phyloP scores from a whole-genome alignment of 2,797 vertebrate genomes.

The Microctenopoma stevenorrisi region DNA sequence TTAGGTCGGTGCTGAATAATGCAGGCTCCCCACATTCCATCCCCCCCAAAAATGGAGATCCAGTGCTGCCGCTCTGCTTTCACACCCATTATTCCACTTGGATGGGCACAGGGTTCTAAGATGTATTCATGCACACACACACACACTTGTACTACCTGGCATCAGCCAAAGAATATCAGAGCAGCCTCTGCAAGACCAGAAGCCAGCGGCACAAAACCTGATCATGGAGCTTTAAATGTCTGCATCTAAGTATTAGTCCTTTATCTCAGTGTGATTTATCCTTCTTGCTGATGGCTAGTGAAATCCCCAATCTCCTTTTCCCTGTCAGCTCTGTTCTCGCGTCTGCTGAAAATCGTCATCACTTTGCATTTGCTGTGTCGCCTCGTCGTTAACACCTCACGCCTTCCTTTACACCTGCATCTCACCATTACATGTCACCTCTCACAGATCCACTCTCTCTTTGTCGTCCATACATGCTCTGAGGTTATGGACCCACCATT shows the following conservation, averaged over 20 bases:
- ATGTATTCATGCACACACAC: conserved; percentile 34
- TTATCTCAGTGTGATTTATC: conserved; percentile 4
- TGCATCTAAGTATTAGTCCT: conserved; percentile 11
- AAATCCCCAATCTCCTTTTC: background rate
- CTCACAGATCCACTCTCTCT: conserved; percentile 14
- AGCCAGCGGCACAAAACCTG: conserved; percentile 1
- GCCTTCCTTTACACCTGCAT: conserved; percentile 31
- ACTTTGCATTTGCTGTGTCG: conserved; percentile 9
- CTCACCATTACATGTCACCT: conserved; percentile 23
- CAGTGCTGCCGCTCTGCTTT: conserved; percentile 59
- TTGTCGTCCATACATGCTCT: background rate
- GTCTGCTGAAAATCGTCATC: background rate
- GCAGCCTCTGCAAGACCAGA: conserved; percentile 13
- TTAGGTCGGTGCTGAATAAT: conserved; percentile 78
- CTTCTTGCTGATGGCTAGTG: conserved; percentile 40
- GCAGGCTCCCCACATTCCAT: conserved; percentile 60
- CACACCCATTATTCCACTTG: conserved; percentile 74
- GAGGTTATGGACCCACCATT: conserved; percentile 19
- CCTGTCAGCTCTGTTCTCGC: background rate
- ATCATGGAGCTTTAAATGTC: background rate
- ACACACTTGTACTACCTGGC: conserved; percentile 12
- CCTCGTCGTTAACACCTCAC: conserved; percentile 15
- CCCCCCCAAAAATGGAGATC: conserved; percentile 52
- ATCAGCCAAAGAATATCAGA: conserved; percentile 25
- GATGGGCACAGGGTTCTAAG: conserved; percentile 48